Conservation (phyloP, 2,888 invertebrate species). For the Agonum fuliginosum region DNA sequence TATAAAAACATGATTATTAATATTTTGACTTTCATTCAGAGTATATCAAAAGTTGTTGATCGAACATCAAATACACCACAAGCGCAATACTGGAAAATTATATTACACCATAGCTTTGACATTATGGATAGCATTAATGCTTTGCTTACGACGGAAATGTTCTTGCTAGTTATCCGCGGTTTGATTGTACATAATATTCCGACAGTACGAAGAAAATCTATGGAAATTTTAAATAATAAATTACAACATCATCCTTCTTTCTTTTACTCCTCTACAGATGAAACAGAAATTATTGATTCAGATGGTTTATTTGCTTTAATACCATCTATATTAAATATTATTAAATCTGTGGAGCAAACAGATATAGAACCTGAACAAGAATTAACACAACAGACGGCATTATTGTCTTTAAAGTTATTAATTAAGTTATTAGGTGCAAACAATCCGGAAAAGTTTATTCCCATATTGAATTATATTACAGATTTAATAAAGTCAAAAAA, state of each 20-base stretch:
- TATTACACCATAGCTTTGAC: constrained; percentile 87
- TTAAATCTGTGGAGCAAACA: constrained; percentile 74
- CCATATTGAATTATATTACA: constrained; percentile 81
- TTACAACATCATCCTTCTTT: constrained; percentile 81
- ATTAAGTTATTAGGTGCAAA: constrained; percentile 82
- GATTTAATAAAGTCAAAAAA: constrained; percentile 76
- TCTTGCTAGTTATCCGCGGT: constrained; percentile 85
- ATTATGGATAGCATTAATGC: constrained; percentile 87
- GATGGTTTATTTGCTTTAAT: constrained; percentile 77
- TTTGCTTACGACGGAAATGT: constrained; percentile 85
- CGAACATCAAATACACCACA: constrained; percentile 76
- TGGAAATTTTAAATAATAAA: constrained; percentile 90
- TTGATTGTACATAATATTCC: constrained; percentile 82
- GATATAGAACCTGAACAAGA: constrained; percentile 74
- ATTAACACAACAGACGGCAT: constrained; percentile 86
- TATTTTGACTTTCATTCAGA: constrained; percentile 80
- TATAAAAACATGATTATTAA: constrained; percentile 84
- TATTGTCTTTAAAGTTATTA: constrained; percentile 89
- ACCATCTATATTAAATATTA: constrained; percentile 77
- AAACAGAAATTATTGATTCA: constrained; percentile 68
- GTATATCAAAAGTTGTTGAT: constrained; percentile 79
- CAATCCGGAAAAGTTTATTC: constrained; percentile 82
- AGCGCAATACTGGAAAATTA: constrained; percentile 87
- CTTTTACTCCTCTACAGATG: constrained; percentile 73
- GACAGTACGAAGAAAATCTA: constrained; percentile 85